Evolutionary conservation across 2,113 vertebrate species (phyloP).

Genomic region (Trachemys scripta): DNA sequence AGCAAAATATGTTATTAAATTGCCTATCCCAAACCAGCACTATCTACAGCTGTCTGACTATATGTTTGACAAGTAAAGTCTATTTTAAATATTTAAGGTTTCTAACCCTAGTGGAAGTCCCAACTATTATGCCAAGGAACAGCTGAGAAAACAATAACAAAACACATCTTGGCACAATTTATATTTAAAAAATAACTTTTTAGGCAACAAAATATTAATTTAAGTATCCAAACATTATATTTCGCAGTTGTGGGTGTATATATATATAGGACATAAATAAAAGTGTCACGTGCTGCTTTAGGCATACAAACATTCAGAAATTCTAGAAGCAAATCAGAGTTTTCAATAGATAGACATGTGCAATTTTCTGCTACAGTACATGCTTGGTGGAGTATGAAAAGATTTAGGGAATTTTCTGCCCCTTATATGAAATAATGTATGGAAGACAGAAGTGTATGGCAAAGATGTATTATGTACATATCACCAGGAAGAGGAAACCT

Average conservation of each 20-base stretch:
- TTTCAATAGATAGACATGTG: background rate
- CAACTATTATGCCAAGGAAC: background rate
- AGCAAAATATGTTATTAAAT: background rate
- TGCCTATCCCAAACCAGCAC: background rate
- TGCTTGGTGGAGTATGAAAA: background rate
- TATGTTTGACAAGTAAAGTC: background rate
- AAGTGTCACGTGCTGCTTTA: background rate
- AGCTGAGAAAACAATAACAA: background rate
- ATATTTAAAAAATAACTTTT: background rate
- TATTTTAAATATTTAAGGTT: background rate
- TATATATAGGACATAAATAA: background rate
- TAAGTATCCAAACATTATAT: background rate
- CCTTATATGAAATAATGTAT: background rate
- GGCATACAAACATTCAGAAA: background rate
- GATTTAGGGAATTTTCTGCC: background rate
- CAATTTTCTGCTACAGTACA: background rate
- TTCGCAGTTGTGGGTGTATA: accelerated
- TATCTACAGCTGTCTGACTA: background rate
- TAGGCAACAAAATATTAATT: background rate
- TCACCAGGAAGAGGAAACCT: background rate
- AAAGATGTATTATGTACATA: background rate
- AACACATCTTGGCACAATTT: background rate
- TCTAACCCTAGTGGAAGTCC: background rate
- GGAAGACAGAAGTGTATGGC: background rate
- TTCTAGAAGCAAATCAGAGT: background rate